These are phyloP conservation scores for Alectura lathami DNA, from an alignment of 2,113 vertebrate species.

Conservation along the genomic window DNA sequence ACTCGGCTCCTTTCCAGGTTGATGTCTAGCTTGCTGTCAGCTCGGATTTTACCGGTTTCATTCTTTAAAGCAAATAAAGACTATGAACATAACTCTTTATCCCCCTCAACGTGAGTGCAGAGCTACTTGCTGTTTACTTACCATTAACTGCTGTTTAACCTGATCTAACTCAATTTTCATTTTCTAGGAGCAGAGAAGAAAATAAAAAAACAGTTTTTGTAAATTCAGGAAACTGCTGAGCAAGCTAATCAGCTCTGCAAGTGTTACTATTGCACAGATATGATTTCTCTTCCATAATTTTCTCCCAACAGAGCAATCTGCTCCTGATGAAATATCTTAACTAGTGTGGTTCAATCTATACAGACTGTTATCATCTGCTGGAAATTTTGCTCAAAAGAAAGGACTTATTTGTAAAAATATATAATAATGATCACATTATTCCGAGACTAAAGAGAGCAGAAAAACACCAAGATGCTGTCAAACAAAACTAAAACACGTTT, in stretches of 20 bases:
- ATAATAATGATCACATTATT: not conserved
- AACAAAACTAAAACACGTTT: rapidly evolving
- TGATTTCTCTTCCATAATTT: not conserved
- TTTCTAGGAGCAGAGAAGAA: conserved; percentile 80
- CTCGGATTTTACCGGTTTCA: conserved; percentile 86
- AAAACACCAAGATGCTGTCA: not conserved
- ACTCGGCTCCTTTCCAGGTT: conserved; percentile 93
- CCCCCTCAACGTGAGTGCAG: not conserved
- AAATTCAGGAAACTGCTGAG: not conserved
- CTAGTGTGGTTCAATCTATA: not conserved
- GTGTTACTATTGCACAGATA: not conserved
- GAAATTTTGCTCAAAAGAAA: not conserved
- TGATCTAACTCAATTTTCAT: conserved; percentile 95
- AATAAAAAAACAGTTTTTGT: not conserved
- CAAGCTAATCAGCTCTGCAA: not conserved
- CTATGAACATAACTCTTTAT: not conserved
- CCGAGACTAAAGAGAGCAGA: not conserved
- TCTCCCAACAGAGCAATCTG: not conserved
- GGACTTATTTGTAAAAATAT: not conserved
- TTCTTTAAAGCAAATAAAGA: conserved; percentile 78
- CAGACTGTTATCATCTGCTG: not conserved
- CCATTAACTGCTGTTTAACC: conserved; percentile 85
- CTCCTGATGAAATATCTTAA: not conserved
- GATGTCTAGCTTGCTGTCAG: conserved; percentile 92
- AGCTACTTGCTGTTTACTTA: conserved; percentile 72